A percentile compares a stretch with the other conserved stretches of the same genome.
phyloP scores from a whole-genome alignment of 2,888 invertebrate genomes.

The Scaptomyza polygonia region DNA sequence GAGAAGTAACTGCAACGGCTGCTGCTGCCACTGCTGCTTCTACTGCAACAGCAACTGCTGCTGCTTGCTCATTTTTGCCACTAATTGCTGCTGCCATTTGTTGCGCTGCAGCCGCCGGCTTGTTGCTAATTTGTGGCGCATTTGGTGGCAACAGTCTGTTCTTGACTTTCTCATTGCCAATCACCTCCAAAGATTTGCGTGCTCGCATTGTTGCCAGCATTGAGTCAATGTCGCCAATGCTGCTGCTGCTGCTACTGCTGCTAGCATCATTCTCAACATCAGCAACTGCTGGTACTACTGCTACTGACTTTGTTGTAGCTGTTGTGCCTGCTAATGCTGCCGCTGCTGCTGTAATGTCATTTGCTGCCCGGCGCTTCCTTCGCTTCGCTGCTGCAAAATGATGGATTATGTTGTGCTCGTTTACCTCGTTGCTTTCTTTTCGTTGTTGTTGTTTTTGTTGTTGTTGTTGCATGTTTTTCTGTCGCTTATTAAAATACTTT shows the following conservation, averaged over 20 bases:
- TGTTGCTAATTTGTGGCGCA: slow-evolving; percentile 80
- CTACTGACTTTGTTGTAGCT: slow-evolving; percentile 31
- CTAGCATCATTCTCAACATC: slow-evolving; percentile 50
- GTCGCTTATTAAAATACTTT: slow-evolving; percentile 81
- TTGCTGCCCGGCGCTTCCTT: slow-evolving; percentile 68
- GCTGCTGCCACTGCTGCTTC: slow-evolving; percentile 26
- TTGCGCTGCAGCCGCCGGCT: slow-evolving; percentile 63
- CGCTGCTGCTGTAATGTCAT: slow-evolving; percentile 60
- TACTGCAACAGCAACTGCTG: slow-evolving; percentile 20
- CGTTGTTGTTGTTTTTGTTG: slow-evolving; percentile 20
- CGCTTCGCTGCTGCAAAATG: slow-evolving; percentile 67
- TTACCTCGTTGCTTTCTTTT: slow-evolving; percentile 57
- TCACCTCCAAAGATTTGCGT: slow-evolving; percentile 79
- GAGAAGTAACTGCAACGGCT: slow-evolving; percentile 31
- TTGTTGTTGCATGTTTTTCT: slow-evolving; percentile 80
- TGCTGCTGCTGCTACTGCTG: slow-evolving; percentile 37
- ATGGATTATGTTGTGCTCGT: slow-evolving; percentile 80
- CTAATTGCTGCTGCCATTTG: slow-evolving; percentile 64
- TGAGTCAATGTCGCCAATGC: slow-evolving; percentile 47
- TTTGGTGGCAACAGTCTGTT: slow-evolving; percentile 70
- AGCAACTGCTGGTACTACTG: slow-evolving; percentile 35
- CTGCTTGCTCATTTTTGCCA: slow-evolving; percentile 54
- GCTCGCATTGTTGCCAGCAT: slow-evolving; percentile 75
- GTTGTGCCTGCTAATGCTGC: slow-evolving; percentile 40
- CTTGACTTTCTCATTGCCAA: slow-evolving; percentile 52